Evolutionary conservation across 2,888 invertebrate genomes (phyloP).

Genomic region (Trichacis sp.): DNA sequence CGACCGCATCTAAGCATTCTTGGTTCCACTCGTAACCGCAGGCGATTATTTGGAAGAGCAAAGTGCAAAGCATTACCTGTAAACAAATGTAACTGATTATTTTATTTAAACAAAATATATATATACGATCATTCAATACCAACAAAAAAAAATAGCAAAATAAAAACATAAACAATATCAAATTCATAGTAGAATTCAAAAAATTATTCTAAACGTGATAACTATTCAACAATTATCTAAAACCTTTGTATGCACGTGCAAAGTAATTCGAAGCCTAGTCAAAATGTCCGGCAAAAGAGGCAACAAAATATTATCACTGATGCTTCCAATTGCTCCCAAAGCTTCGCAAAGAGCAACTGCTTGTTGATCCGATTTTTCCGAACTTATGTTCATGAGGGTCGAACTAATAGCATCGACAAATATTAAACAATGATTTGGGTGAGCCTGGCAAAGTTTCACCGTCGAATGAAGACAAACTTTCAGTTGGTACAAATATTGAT

Average conservation of each 20-base stretch:
- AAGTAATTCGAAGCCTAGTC: constrained; percentile 67
- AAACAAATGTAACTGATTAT: no score
- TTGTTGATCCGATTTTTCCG: constrained; percentile 56
- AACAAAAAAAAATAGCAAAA: no score
- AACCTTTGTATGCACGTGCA: constrained; percentile 65
- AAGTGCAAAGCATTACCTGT: constrained; percentile 81
- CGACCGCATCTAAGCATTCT: constrained; percentile 73
- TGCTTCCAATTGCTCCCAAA: constrained; percentile 80
- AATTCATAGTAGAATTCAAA: no score
- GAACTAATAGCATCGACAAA: constrained; percentile 78
- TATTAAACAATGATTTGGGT: constrained; percentile 74
- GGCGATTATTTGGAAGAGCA: constrained; percentile 84
- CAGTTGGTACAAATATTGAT: constrained; percentile 72
- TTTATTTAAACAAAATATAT: no score
- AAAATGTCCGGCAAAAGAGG: constrained; percentile 73
- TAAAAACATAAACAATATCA: no score
- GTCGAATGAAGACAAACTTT: constrained; percentile 79
- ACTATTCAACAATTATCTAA: no score
- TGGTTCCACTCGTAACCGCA: constrained; percentile 78
- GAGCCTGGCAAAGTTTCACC: constrained; percentile 78
- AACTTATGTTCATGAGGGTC: constrained; percentile 61
- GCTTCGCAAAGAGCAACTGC: constrained; percentile 78
- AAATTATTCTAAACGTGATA: no score
- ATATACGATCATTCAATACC: no score
- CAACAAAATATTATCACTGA: constrained; percentile 71